Evolutionary conservation across 2,888 invertebrate genomes (phyloP).

Genomic region (Crossocerus cetratus): DNA sequence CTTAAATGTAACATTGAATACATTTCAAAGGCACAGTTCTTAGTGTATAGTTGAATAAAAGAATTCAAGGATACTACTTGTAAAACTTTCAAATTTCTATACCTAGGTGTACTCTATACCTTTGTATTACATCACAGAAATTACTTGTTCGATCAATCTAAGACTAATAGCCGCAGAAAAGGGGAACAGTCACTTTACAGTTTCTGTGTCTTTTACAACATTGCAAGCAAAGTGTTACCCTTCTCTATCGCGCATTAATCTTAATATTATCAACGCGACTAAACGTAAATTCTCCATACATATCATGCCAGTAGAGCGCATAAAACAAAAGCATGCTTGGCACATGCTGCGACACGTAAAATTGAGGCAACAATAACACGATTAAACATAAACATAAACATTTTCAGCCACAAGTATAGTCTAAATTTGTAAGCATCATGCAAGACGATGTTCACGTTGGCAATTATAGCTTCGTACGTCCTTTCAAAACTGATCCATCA

Average conservation of each 20-base stretch:
- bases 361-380: slow-evolving; percentile 25
- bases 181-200: too few species aligned
- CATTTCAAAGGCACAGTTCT: too few species aligned
- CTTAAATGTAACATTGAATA: too few species aligned
- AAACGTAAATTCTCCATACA: slow-evolving; percentile 31
- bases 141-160: too few species aligned
- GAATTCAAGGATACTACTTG: not conserved
- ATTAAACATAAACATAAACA: slow-evolving; percentile 17
- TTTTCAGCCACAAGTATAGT: slow-evolving; percentile 24
- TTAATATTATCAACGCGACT: slow-evolving; percentile 4
- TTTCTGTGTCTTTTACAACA: too few species aligned
- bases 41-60: not conserved
- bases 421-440: slow-evolving; percentile 59
- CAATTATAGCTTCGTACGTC: slow-evolving; percentile 49
- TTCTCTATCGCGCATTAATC: slow-evolving; percentile 15
- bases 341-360: slow-evolving; percentile 47
- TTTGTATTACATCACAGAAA: too few species aligned
- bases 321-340: slow-evolving; percentile 52
- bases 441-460: slow-evolving; percentile 62
- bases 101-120: too few species aligned
- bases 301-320: slow-evolving; percentile 40
- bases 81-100: not conserved
- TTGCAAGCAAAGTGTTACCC: not conserved
- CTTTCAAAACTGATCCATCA: slow-evolving; percentile 25
- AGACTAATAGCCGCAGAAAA: too few species aligned